Evolutionary conservation across 1,140 invertebrate genomes (phyloP).

Genomic region (Zaprionus africanus): DNA sequence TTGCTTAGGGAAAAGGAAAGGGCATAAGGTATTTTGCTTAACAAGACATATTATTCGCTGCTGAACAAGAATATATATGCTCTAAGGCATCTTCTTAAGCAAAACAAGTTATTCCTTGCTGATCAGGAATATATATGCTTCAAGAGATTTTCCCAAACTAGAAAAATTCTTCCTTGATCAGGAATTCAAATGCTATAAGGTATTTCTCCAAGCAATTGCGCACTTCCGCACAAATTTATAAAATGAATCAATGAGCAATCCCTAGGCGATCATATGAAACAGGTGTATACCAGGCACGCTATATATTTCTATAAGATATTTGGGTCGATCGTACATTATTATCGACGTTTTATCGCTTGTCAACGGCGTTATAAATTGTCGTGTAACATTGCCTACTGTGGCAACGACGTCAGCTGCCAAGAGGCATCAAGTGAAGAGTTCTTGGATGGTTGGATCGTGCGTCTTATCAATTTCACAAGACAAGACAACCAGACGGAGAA

Average conservation of each 20-base stretch:
- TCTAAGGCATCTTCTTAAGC: too few species aligned
- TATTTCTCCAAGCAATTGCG: background rate
- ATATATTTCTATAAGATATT: conserved; percentile 25
- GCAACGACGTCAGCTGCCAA: conserved; percentile 29
- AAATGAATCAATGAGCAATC: background rate
- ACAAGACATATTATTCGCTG: too few species aligned
- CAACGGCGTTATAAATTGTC: conserved; percentile 59
- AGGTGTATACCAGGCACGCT: background rate
- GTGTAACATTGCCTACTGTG: conserved; percentile 35
- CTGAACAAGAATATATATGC: too few species aligned
- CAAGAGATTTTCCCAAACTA: too few species aligned
- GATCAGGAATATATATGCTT: background rate
- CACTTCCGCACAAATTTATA: background rate
- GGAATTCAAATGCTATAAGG: background rate
- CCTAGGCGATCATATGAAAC: background rate
- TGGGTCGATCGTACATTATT: conserved; percentile 47
- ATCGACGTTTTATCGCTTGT: conserved; percentile 39
- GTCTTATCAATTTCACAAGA: conserved; percentile 35
- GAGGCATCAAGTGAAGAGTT: conserved; percentile 43
- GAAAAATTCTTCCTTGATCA: background rate
- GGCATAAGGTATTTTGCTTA: too few species aligned
- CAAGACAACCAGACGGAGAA: conserved; percentile 6
- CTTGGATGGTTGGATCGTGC: conserved; percentile 6
- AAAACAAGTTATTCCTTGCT: background rate
- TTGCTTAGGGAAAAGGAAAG: background rate